These are phyloP conservation scores for Agrochola macilenta DNA, from an alignment of 2,888 invertebrate species.

Conservation along the genomic window DNA sequence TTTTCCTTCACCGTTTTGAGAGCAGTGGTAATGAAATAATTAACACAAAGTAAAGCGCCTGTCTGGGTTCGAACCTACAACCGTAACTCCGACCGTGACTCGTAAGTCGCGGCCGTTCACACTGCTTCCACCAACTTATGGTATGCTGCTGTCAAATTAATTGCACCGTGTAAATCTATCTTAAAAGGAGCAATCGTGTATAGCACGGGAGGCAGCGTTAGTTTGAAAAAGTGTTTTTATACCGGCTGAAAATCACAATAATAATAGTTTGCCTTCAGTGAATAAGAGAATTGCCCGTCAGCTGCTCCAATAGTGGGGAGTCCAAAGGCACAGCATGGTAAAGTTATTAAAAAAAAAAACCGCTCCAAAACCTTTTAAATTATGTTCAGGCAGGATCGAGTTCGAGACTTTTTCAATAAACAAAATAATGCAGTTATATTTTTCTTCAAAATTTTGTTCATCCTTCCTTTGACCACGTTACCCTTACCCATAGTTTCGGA, in stretches of 20 bases:
- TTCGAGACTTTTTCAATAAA: too few relatives aligned
- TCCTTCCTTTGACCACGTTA: too few relatives aligned
- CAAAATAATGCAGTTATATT: too few relatives aligned
- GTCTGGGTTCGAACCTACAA: too few relatives aligned
- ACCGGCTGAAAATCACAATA: neutral
- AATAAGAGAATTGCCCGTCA: neutral
- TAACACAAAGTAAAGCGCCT: too few relatives aligned
- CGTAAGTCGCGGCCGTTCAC: too few relatives aligned
- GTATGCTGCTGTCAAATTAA: neutral
- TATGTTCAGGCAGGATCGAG: too few relatives aligned
- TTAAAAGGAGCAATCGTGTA: neutral
- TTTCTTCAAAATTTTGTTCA: too few relatives aligned
- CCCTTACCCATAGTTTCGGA: too few relatives aligned
- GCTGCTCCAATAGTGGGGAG: neutral
- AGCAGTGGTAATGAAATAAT: too few relatives aligned
- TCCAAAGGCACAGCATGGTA: neutral
- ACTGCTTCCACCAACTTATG: neutral
- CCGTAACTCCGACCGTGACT: too few relatives aligned
- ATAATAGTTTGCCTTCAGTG: neutral
- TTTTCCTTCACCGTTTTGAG: too few relatives aligned
- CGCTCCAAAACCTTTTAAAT: neutral
- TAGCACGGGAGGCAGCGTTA: neutral
- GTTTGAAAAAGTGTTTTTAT: neutral
- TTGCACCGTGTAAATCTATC: neutral
- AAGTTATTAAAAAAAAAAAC: neutral